phyloP scores from a whole-genome alignment of 2,113 vertebrate genomes.

The Fregata magnificens region DNA sequence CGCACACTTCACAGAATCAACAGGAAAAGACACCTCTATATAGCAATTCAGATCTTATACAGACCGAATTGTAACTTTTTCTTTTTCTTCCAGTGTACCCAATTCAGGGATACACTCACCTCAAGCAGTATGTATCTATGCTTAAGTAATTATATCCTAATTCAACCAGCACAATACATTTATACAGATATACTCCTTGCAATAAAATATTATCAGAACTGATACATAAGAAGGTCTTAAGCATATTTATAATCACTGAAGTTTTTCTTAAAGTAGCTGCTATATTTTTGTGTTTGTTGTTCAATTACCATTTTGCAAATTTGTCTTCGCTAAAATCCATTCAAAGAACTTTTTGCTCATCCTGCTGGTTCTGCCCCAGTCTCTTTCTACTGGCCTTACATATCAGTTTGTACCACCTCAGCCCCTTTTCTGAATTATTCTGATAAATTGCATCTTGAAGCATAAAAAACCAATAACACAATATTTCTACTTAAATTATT shows the following conservation, averaged over 20 bases:
- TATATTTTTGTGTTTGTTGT: neutral
- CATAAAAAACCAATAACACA: neutral
- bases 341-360: neutral
- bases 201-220: neutral
- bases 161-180: neutral
- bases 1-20: neutral
- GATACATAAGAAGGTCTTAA: neutral
- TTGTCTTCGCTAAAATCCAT: neutral
- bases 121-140: neutral
- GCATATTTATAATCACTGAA: neutral
- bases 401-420: neutral
- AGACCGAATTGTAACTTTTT: neutral
- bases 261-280: neutral
- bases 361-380: neutral
- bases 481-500: neutral
- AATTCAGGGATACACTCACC: neutral
- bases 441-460: neutral
- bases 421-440: neutral
- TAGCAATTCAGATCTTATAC: neutral
- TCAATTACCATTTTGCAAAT: neutral
- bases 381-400: neutral
- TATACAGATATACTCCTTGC: neutral
- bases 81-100: neutral
- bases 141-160: neutral
- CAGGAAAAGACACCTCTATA: neutral